phyloP scores from a whole-genome alignment of 2,797 vertebrate genomes.

The Moxostoma hubbsi region DNA sequence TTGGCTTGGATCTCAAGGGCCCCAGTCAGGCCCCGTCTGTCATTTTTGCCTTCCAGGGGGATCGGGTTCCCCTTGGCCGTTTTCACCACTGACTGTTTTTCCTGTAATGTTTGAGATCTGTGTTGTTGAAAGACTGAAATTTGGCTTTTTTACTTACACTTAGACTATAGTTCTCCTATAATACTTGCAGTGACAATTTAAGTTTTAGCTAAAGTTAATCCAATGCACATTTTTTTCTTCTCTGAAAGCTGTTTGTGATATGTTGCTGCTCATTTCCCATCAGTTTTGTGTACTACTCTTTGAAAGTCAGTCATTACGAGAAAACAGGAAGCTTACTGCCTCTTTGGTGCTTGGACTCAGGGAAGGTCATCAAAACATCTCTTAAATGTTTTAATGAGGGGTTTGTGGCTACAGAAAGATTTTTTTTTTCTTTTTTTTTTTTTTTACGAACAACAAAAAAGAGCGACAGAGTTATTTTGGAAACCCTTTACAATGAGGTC shows the following conservation, averaged over 20 bases:
- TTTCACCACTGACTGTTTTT: too few species aligned
- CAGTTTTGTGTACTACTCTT: slow-evolving; percentile 51
- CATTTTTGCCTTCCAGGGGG: too few species aligned
- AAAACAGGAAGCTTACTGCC: slow-evolving; percentile 60
- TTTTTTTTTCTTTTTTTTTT: too few species aligned
- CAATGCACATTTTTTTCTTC: slow-evolving; percentile 7
- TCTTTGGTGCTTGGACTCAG: slow-evolving; percentile 47
- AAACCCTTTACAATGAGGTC: too few species aligned
- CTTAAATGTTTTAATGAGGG: slow-evolving; percentile 32
- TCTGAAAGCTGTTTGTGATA: slow-evolving; percentile 24
- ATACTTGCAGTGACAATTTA: slow-evolving; percentile 6
- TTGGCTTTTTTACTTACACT: not conserved
- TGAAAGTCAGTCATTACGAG: slow-evolving; percentile 56
- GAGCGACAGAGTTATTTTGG: too few species aligned
- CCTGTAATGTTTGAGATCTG: too few species aligned
- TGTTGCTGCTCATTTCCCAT: slow-evolving; percentile 41
- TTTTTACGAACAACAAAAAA: not conserved
- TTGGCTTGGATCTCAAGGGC: too few species aligned
- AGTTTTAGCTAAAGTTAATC: not conserved
- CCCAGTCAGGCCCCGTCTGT: too few species aligned
- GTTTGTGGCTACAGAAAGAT: not conserved
- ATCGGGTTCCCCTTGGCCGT: too few species aligned
- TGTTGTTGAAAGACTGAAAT: too few species aligned
- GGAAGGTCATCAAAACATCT: slow-evolving; percentile 47
- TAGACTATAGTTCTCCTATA: not conserved